Conservation (phyloP, 2,888 invertebrate species). For the Drosophila barbarae region DNA sequence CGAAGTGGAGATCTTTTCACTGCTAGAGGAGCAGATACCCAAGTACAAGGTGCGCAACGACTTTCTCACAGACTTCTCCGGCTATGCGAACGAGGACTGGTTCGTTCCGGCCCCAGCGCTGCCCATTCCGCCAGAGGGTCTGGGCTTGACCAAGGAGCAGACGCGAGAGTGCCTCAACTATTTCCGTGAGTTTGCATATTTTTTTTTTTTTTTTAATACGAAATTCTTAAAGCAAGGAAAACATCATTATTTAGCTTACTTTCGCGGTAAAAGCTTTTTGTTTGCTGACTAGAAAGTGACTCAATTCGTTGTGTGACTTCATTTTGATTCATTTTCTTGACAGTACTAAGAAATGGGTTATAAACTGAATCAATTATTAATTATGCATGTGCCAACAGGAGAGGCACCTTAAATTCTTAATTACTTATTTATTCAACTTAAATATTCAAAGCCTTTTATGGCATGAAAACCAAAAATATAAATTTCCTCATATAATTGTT, state of each 20-base stretch:
- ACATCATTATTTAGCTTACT: not conserved
- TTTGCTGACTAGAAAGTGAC: not conserved
- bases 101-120: slow-evolving; percentile 94
- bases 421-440: not conserved
- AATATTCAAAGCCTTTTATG: not conserved
- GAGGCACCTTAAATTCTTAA: not conserved
- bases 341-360: not conserved
- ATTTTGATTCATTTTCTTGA: not conserved
- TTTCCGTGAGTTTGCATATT: slow-evolving; percentile 90
- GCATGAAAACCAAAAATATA: slow-evolving; percentile 2
- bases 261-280: not conserved
- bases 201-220: not conserved
- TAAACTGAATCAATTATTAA: not conserved
- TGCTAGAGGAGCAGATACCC: slow-evolving; percentile 96
- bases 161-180: slow-evolving; percentile 98
- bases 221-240: not conserved
- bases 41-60: slow-evolving; percentile 96
- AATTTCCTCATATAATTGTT: slow-evolving; percentile 20
- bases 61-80: slow-evolving; percentile 94
- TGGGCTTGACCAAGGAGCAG: slow-evolving; percentile 94
- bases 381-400: not conserved
- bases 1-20: slow-evolving; percentile 97
- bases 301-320: not conserved
- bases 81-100: slow-evolving; percentile 88
- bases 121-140: slow-evolving; percentile 85